Evolutionary conservation across 35 echinoderm and acorn worm genomes (phyloP).

Genomic region (Apostichopus californicus): DNA sequence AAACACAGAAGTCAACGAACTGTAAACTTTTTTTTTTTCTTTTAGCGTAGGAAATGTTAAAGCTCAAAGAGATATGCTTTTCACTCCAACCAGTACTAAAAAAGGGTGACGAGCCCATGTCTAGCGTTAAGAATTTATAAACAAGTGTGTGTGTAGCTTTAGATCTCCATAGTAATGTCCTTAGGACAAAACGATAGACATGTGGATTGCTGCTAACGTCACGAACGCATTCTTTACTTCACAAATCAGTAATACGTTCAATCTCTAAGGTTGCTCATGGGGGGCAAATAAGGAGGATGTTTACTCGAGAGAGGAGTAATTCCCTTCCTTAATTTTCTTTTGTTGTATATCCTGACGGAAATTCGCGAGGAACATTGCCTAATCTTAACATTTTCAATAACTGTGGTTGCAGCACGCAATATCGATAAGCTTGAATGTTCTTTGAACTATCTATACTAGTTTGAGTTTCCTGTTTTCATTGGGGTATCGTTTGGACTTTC

Average conservation of each 20-base stretch:
- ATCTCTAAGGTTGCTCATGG: neutral
- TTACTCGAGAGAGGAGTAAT: neutral
- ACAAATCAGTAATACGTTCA: neutral
- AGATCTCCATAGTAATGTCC: neutral
- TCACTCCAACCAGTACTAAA: neutral
- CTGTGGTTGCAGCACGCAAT: neutral
- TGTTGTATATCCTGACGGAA: neutral
- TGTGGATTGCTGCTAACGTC: constrained; percentile 6
- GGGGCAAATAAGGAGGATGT: neutral
- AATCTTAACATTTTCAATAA: neutral
- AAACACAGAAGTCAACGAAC: neutral
- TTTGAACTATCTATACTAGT: neutral
- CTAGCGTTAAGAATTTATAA: constrained; percentile 14
- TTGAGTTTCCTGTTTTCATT: neutral
- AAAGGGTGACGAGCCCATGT: constrained; percentile 6
- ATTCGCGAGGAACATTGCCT: neutral
- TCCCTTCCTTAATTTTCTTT: neutral
- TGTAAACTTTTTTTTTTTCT: neutral
- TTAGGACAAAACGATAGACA: neutral
- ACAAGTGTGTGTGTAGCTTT: constrained; percentile 1
- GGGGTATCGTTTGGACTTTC: too few relatives aligned
- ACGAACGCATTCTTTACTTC: neutral
- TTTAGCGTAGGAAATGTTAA: neutral
- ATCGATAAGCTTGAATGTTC: neutral
- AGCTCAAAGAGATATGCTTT: neutral